Evolutionary conservation across 1,140 invertebrate genomes (phyloP), one percentile per base, ranked within the genome.

Genomic region (Neodiprion lecontei): DNA sequence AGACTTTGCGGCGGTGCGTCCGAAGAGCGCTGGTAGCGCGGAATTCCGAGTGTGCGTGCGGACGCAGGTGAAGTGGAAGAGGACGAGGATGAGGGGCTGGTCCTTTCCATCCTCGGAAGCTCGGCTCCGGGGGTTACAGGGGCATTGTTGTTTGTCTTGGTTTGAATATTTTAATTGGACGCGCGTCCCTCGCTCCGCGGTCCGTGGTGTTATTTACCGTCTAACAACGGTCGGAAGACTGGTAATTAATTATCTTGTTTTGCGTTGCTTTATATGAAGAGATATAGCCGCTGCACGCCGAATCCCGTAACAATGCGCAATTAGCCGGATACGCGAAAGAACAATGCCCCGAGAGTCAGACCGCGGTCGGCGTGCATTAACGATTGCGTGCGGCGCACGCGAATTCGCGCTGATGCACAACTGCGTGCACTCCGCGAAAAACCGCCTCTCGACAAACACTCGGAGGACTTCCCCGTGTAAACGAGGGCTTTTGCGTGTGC

Each of bases 221-320:
- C 81, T 83, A 88, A 88, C 86, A 88, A 88, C 87, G 83, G 80
- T 71, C 80, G 81, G 77, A 82, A 82, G 85, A 88, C 86, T 86
- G 85, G 81, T 86, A 88, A 88, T 88, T 88, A 88, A 88, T 88
- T 88, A 87, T 82, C 82, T 85, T 85, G 85, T 88, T 88, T 87
- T 87, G 86, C n/a, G 53, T 88, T 88, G 85, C 83, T 84, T 87
- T 86, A 87, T 87, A 87, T 87, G 84, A 85, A 88, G 86, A 87
- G 28, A 40, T 40, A 40, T 87, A 88, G 84, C 84, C 84, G 82
- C 79, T 86, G 83, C 86, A 87, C 87, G 85, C 81, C 17, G 80
- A 86, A 83, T 84, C 17, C 17, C 17, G 17, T 21, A 21, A 21
- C 85, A 86, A 86, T 88, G 83, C 81, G 82, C 86, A 88, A 88